A percentile compares a stretch with the other conserved stretches of the same genome.
phyloP scores from a whole-genome alignment of 2,888 invertebrate species.

The Parnassius smintheus region DNA sequence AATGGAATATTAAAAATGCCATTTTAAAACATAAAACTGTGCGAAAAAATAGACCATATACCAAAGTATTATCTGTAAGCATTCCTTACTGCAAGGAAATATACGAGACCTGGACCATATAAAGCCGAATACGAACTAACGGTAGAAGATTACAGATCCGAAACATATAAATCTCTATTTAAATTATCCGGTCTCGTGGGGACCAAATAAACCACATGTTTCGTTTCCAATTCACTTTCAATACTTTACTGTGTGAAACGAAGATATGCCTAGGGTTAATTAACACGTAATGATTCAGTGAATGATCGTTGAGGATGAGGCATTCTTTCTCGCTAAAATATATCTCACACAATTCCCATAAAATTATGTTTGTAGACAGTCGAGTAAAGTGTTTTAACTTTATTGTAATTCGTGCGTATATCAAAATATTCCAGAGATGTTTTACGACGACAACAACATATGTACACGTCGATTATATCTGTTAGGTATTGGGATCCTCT shows the following conservation, averaged over 20 bases:
- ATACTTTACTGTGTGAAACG: conserved; percentile 45
- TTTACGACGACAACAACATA: conserved; percentile 24
- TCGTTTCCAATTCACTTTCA: conserved; percentile 64
- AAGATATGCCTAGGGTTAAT: conserved; percentile 46
- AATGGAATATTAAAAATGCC: no score
- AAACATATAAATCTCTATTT: conserved; percentile 73
- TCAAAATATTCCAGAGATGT: conserved; percentile 24
- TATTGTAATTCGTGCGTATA: conserved; percentile 30
- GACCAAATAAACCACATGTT: conserved; percentile 68
- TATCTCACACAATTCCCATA: conserved; percentile 9
- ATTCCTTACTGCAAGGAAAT: conserved; percentile 26
- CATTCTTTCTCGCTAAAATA: conserved; percentile 25
- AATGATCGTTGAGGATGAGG: conserved; percentile 23
- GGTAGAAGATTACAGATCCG: conserved; percentile 59
- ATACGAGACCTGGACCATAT: conserved; percentile 36
- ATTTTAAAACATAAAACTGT: no score
- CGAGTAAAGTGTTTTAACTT: conserved; percentile 25
- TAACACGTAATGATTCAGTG: conserved; percentile 37
- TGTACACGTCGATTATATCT: conserved; percentile 45
- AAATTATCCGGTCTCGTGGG: conserved; percentile 70
- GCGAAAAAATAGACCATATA: no score
- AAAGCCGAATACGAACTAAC: conserved; percentile 39
- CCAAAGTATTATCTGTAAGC: no score
- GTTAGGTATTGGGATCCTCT: conserved; percentile 40
- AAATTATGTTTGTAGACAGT: conserved; percentile 23